Evolutionary conservation across 2,113 vertebrate genomes (phyloP).

Genomic region (Paracanthobrama guichenoti): DNA sequence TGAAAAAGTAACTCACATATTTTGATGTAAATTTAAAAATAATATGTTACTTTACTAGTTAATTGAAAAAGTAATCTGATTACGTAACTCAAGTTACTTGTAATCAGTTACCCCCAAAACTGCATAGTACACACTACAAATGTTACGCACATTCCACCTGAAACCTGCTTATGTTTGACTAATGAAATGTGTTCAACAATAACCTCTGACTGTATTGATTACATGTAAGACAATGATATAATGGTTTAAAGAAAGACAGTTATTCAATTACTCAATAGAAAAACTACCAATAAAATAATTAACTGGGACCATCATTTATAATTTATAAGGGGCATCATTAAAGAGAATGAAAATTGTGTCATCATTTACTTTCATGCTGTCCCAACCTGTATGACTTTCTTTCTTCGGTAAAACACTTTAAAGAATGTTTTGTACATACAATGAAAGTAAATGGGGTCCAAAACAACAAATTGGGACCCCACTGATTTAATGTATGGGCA

Average conservation of each 20-base stretch:
- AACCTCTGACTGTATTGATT: not conserved
- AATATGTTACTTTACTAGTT: too few relatives aligned
- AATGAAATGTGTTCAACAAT: slow-evolving; percentile 16
- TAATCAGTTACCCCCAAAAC: too few relatives aligned
- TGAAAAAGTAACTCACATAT: too few relatives aligned
- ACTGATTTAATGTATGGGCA: not conserved
- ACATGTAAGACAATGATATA: not conserved
- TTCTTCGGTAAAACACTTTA: not conserved
- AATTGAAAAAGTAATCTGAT: too few relatives aligned
- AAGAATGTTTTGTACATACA: not conserved
- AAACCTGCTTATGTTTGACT: slow-evolving; percentile 15
- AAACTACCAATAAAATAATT: not conserved
- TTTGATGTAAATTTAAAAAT: too few relatives aligned
- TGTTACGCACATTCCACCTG: slow-evolving; percentile 32
- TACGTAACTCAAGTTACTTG: too few relatives aligned
- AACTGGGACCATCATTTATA: not conserved
- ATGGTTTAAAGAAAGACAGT: not conserved
- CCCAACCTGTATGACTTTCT: not conserved
- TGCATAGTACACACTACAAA: slow-evolving; percentile 7
- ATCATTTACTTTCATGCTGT: not conserved
- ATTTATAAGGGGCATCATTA: not conserved
- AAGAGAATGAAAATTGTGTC: not conserved
- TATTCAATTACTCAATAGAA: not conserved
- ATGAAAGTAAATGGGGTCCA: not conserved
- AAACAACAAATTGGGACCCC: not conserved